Evolutionary conservation across 1,140 invertebrate species (phyloP), one percentile per base, ranked within the genome.

Genomic region (Bombus waltoni): DNA sequence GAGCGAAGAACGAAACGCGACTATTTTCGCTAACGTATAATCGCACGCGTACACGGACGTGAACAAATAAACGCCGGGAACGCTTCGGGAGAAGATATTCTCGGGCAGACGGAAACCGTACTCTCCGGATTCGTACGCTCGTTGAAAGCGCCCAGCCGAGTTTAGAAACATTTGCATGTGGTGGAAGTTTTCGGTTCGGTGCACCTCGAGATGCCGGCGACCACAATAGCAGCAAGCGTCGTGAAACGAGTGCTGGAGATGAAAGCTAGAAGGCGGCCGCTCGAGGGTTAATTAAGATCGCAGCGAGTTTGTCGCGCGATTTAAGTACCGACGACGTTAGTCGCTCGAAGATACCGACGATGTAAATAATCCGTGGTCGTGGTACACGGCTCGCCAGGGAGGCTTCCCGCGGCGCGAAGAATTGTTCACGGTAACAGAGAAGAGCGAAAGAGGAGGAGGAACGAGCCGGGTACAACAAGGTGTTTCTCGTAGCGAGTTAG

Each of bases 241-340:
- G 38, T 3, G 40, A 18, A 4, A 42, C 47, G 79, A 42, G 32
- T n/a, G 38, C 32, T n/a, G 53, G 32, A 18, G 28, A 38, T 18
- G 74, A 76, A 76, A 76, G 53, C 25, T 35, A n/a, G 32, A 25
- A 1, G 35, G 72, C 42, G 13, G n/a, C 57, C 71, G 71, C 57
- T 35, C n/a, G 32, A n/a, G 71, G 35, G 71, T 83, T 83, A 83
- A 83, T 83, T 83, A 83, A 66, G 59, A 68, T 83, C 65, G 73
- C 15, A 32, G 32, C 28, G 68, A 83, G 81, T 77, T 83, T 68
- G 81, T 77, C 62, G 81, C 42, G 44, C 73, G 81, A 83, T 83
- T 83, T 77, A 83, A 76, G 35, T 25, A 38, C 8, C 35, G 22
- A 40, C 35, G 68, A 70, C 68, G 35, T 10, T 4, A 70, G 22